These are phyloP conservation scores for Irena cyanogastra DNA, from an alignment of 2,113 vertebrate genomes.

Conservation along the genomic window DNA sequence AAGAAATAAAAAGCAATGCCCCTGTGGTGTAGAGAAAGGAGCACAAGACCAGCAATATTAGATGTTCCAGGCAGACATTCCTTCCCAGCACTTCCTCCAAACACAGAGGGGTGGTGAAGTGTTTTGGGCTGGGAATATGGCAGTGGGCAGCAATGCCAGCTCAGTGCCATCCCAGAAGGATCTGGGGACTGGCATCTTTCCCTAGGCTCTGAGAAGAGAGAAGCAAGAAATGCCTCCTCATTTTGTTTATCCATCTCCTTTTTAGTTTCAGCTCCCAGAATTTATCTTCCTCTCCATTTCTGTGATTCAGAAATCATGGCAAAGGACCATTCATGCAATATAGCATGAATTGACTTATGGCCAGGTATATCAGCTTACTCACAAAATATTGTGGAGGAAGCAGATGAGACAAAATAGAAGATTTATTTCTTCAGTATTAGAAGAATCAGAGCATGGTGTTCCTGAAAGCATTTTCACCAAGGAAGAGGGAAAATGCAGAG, in stretches of 20 bases:
- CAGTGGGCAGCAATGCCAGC: not conserved
- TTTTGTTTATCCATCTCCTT: not conserved
- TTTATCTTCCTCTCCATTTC: not conserved
- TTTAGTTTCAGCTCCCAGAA: not conserved
- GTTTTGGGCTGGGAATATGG: not conserved
- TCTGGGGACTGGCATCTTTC: not conserved
- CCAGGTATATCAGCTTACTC: not conserved
- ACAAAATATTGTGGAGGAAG: not conserved
- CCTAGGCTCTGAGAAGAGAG: not conserved
- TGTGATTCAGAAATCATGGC: not conserved
- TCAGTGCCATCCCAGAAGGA: no score
- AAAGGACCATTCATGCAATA: not conserved
- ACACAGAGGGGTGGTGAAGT: accelerated
- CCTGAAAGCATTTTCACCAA: not conserved
- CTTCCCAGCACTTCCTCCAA: not conserved
- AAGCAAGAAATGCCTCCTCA: not conserved
- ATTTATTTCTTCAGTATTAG: not conserved
- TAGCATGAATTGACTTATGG: no score
- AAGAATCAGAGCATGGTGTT: not conserved
- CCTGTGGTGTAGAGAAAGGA: not conserved
- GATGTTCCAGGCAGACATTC: not conserved
- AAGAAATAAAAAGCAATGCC: not conserved
- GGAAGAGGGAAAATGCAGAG: not conserved
- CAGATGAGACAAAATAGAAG: not conserved
- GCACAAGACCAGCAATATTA: not conserved